These are phyloP conservation scores for Hestina assimilis DNA, from an alignment of 1,140 invertebrate genomes.

Conservation along the genomic window DNA sequence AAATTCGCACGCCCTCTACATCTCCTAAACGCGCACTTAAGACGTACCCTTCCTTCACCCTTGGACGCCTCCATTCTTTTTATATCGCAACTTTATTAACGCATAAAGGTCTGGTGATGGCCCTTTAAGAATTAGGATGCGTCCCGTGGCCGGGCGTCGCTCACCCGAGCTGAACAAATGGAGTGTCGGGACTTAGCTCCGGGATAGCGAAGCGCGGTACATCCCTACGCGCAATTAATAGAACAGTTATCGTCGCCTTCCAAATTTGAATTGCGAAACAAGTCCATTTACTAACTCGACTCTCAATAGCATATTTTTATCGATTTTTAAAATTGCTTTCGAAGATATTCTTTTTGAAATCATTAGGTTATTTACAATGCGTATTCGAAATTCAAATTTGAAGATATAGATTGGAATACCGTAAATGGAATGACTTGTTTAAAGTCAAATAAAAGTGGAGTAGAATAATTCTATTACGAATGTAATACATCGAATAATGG, in stretches of 20 bases:
- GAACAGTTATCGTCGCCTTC: slow-evolving; percentile 49
- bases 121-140: slow-evolving; percentile 76
- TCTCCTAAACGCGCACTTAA: slow-evolving; percentile 75
- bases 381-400: slow-evolving; percentile 12
- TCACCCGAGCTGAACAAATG: slow-evolving; percentile 67
- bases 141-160: slow-evolving; percentile 51
- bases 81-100: slow-evolving; percentile 78
- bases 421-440: slow-evolving; percentile 31
- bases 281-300: neutral
- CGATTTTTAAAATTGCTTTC: slow-evolving; percentile 8
- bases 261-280: slow-evolving; percentile 55
- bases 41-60: slow-evolving; percentile 71
- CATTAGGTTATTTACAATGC: slow-evolving; percentile 1
- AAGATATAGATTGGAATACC: neutral
- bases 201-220: slow-evolving; percentile 31
- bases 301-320: slow-evolving; percentile 3
- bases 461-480: slow-evolving; percentile 62
- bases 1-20: slow-evolving; percentile 75
- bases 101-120: slow-evolving; percentile 76
- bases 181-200: slow-evolving; percentile 55
- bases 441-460: slow-evolving; percentile 38
- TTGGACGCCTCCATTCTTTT: slow-evolving; percentile 74
- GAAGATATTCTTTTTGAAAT: neutral
- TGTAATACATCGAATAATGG: slow-evolving; percentile 64
- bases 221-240: slow-evolving; percentile 58